Conservation (phyloP, 1,140 invertebrate genomes). For the Uloborus diversus region DNA sequence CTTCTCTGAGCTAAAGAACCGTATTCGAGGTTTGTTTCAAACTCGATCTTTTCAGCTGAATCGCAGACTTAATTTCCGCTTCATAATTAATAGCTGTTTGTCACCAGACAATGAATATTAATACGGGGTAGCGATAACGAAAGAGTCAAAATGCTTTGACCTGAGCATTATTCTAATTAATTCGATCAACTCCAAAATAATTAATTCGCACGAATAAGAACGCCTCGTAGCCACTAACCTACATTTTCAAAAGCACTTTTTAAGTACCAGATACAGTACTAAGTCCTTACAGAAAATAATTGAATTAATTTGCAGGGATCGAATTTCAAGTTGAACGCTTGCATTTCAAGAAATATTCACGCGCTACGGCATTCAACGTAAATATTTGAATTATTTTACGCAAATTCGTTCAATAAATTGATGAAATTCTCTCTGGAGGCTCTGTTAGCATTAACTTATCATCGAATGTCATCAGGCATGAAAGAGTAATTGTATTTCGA, state of each 20-base stretch:
- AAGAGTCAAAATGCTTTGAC: constrained; percentile 55
- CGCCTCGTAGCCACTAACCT: constrained; percentile 3
- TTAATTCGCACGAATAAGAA: constrained; percentile 50
- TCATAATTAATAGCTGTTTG: constrained; percentile 47
- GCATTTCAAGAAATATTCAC: too few species aligned
- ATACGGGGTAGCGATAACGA: constrained; percentile 36
- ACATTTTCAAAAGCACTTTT: constrained; percentile 9
- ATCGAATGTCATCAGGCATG: too few species aligned
- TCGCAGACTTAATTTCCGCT: constrained; percentile 48
- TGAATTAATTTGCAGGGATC: too few species aligned
- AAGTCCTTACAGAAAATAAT: too few species aligned
- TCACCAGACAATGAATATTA: constrained; percentile 47
- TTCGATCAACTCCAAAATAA: constrained; percentile 51
- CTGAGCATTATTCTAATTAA: constrained; percentile 43
- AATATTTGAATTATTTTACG: too few species aligned
- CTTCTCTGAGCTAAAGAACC: neutral
- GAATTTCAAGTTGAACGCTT: too few species aligned
- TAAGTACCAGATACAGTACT: too few species aligned
- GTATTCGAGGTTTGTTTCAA: constrained; percentile 18
- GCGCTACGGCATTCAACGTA: too few species aligned
- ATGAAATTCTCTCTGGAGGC: too few species aligned
- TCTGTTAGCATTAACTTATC: too few species aligned
- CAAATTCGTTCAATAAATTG: too few species aligned
- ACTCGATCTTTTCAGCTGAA: constrained; percentile 35
- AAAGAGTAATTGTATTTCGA: too few species aligned